Evolutionary conservation across 2,888 invertebrate species (phyloP), one percentile per base, ranked within the genome.

Genomic region (Rhimphoctona megacephalus): DNA sequence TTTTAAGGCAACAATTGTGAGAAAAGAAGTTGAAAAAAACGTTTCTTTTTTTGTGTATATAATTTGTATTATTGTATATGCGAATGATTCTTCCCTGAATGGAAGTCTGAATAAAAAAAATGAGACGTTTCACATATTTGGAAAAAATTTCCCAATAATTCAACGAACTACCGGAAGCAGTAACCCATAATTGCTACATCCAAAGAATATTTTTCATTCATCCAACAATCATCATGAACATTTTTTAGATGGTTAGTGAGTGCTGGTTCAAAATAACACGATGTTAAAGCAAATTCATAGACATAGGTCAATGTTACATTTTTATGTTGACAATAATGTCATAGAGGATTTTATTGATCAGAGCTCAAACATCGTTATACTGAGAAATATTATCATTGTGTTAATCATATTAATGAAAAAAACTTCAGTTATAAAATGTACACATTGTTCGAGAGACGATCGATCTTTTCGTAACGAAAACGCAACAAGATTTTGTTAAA

Each of bases 31-130:
- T 7, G n/a, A n/a, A n/a, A n/a, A 19, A 25, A 46, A 70, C 30
- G 17, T n/a, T 25, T 17, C 1, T 25, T 43, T 70, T 70, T 14
- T 6, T n/a, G n/a, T 9, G 25, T 25, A 17, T 25, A 70, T 19
- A 70, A 70, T 70, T 69, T 25, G 69, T 43, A 43, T 36, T 66
- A 66, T 69, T 25, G 69, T 49, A 30, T 9, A 49, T 70, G 25
- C 25, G 30, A 49, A 49, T 49, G 4, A 49, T 49, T 30, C 30
- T 70, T 46, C 49, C 49, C 17, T 30, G 69, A 25, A 30, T 22
- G 43, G 43, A 43, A n/a, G 9, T n/a, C 22, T n/a, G 22, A n/a
- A 22, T 25, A 11, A 14, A 14, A n/a, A n/a, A 46, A 46, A 46
- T 46, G 25, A 69, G 1, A 69, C 14, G 9, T 9, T 19, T 5